Base-by-base conservation (phyloP, 2,797 vertebrate species). In the Silurus aristotelis region DNA sequence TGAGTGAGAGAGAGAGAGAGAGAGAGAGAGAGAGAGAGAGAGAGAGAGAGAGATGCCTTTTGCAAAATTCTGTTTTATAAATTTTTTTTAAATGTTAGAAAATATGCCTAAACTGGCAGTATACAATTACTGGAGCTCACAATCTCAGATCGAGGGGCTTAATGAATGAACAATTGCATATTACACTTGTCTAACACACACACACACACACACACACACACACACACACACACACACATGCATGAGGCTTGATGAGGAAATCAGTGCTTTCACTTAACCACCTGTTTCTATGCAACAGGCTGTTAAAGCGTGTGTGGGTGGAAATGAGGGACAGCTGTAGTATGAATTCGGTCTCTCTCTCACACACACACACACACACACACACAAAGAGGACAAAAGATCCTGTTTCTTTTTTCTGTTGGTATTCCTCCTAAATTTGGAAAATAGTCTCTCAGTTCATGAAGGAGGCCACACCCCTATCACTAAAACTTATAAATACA, bases 221-320 rank as follows among this genome's bases (percentile, higher is more conserved):
- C 55, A n/a, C 70, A n/a, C 70, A 46, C 68, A 71, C 38, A 67
- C 56, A 15, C 56, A 67, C 70, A 17, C 46, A 56, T 10, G 12
- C 83, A 68, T 22, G 3, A 22, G 66, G 56, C 48, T 72, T 67
- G 6, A 31, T 85, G 66, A 84, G 72, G 66, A 80, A 70, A 71
- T 84, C 60, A 52, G 31, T 70, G 38, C 66, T 70, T 31, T 61
- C 82, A 79, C 78, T 86, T 22, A 6, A 81, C 89, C 85, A 88
- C 80, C 86, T 90, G 89, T 92, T 90, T 90, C 90, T 86, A 89
- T 90, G 91, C 89, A 92, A 92, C 91, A 88, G 89, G 67, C 81
- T 85, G 64, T 84, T 89, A 52, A 76, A 76, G 19, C 14, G 76
- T 80, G 56, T 70, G 76, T 71, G 76, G 77, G 76, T n/a, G 38